Evolutionary conservation across 2,113 vertebrate genomes (phyloP).

Genomic region (Bettongia penicillata): DNA sequence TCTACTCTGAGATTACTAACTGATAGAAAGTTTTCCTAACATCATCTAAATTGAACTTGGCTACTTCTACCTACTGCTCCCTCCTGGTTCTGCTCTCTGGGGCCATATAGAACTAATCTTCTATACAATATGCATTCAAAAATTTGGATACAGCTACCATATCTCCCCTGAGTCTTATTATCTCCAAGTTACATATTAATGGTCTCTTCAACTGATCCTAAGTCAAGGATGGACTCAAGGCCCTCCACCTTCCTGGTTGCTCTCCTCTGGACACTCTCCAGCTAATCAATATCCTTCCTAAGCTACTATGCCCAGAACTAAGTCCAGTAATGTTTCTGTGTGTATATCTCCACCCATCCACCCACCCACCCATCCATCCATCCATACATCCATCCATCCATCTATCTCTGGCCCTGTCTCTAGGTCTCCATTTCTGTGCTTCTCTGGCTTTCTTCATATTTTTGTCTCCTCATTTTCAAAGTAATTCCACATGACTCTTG

Average conservation of each 20-base stretch:
- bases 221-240: background rate
- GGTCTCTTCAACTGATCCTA: background rate
- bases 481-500: background rate
- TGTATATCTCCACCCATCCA: background rate
- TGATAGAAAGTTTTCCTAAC: background rate
- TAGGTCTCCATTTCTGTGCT: background rate
- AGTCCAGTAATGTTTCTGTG: background rate
- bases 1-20: background rate
- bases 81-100: no score
- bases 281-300: background rate
- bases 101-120: no score
- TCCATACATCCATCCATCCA: background rate
- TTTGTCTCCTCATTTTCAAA: background rate
- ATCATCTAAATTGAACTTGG: background rate
- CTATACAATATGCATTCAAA: background rate
- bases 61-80: no score
- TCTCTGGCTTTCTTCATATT: background rate
- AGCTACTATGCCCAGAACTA: background rate
- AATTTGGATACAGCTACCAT: background rate
- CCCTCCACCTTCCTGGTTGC: background rate
- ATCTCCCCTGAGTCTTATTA: background rate
- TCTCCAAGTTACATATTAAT: background rate
- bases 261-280: background rate
- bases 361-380: no score
- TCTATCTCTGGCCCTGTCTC: background rate